Conservation (phyloP, 2,113 vertebrate genomes). For the Stegostoma tigrinum region DNA sequence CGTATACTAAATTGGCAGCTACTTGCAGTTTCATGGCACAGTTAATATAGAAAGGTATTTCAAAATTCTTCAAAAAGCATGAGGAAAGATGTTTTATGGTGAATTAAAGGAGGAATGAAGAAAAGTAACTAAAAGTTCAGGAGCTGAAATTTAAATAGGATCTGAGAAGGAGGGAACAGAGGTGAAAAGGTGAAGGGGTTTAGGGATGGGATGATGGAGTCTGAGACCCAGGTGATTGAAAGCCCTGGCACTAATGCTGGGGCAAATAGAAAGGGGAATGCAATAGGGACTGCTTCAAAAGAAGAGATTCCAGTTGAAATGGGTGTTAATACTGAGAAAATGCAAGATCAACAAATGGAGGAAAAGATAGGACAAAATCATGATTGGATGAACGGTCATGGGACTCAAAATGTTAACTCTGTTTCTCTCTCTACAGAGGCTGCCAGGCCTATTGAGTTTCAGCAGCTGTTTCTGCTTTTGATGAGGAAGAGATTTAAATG, state of each 20-base stretch:
- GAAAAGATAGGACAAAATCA: too few species aligned
- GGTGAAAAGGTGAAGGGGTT: not conserved
- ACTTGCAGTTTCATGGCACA: not conserved
- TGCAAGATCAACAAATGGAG: too few species aligned
- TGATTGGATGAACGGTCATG: too few species aligned
- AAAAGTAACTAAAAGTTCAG: not conserved
- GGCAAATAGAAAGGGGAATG: not conserved
- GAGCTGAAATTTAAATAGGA: not conserved
- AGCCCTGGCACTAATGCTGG: not conserved
- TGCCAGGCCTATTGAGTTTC: too few species aligned
- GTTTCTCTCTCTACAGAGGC: too few species aligned
- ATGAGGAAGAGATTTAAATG: too few species aligned
- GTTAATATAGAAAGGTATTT: not conserved
- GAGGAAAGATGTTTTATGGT: not conserved
- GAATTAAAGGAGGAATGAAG: not conserved
- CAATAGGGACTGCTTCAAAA: too few species aligned
- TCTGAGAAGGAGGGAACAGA: not conserved
- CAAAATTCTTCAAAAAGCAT: not conserved
- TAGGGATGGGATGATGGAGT: not conserved
- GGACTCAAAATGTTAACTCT: too few species aligned
- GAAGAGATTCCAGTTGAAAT: too few species aligned
- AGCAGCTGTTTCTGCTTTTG: too few species aligned
- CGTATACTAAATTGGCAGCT: not conserved
- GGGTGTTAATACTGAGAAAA: too few species aligned
- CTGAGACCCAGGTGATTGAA: not conserved